phyloP scores from a whole-genome alignment of 2,797 vertebrate species.

The Anguilla pacifica region DNA sequence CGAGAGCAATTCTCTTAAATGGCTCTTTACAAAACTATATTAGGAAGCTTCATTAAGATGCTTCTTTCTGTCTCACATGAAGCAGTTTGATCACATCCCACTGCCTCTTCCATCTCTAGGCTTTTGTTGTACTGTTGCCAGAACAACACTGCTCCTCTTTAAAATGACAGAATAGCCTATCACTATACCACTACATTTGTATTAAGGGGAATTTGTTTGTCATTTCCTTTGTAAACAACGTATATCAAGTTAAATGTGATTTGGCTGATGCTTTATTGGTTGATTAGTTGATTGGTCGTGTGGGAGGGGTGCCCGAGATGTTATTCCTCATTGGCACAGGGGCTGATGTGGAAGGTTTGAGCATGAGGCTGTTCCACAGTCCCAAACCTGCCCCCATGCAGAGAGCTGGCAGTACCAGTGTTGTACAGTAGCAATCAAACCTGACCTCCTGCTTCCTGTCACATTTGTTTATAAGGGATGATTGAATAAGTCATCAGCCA shows the following conservation, averaged over 20 bases:
- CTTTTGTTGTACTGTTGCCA: not conserved
- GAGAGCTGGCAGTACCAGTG: not conserved
- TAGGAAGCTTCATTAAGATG: not conserved
- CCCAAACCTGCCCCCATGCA: not conserved
- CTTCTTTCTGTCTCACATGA: not conserved
- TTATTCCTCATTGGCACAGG: not conserved
- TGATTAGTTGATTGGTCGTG: not conserved
- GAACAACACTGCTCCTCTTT: not conserved
- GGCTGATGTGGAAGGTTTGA: not conserved
- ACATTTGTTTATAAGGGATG: conserved; percentile 1
- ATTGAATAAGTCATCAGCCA: not conserved
- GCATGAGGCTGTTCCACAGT: not conserved
- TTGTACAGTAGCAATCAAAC: not conserved
- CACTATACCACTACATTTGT: not conserved
- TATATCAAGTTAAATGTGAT: not conserved
- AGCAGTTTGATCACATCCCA: not conserved
- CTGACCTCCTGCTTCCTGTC: conserved; percentile 4
- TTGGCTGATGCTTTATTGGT: not conserved
- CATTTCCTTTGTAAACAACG: not conserved
- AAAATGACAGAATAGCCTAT: not conserved
- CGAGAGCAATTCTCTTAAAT: not conserved
- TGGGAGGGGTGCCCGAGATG: not conserved
- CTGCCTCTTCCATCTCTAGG: not conserved
- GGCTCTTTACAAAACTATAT: not conserved
- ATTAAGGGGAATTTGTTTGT: not conserved